phyloP scores from a whole-genome alignment of 2,113 vertebrate genomes.

The Agelaius phoeniceus region DNA sequence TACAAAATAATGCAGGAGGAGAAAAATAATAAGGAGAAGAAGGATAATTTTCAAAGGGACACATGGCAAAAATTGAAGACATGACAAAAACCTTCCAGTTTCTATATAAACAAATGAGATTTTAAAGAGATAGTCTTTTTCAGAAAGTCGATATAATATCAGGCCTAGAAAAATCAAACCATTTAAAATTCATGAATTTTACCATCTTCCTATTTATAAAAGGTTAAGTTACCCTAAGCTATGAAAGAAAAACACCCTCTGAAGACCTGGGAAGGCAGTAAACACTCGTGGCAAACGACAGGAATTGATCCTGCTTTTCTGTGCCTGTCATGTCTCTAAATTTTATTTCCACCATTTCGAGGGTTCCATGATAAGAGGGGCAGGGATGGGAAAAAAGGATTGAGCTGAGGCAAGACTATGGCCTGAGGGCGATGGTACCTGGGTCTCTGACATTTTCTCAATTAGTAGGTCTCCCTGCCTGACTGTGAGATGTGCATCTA shows the following conservation, averaged over 20 bases:
- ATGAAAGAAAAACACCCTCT: conserved; percentile 78
- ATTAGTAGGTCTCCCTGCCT: conserved; percentile 90
- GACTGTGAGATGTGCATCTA: conserved; percentile 84
- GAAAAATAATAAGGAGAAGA: not conserved
- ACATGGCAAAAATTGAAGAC: not conserved
- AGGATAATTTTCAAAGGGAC: not conserved
- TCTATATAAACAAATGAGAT: not conserved
- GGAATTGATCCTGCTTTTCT: conserved; percentile 82
- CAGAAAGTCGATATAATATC: not conserved
- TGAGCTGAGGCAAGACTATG: conserved; percentile 79
- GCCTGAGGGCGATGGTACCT: conserved; percentile 87
- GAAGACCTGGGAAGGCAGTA: conserved; percentile 77
- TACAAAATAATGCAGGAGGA: not conserved
- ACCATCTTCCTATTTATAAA: conserved; percentile 78
- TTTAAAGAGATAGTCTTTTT: not conserved
- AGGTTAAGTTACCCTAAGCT: conserved; percentile 83
- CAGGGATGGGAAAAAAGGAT: conserved; percentile 46
- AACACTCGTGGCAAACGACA: conserved; percentile 85
- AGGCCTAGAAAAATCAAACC: conserved; percentile 68
- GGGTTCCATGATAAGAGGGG: conserved; percentile 66
- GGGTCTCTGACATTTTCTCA: conserved; percentile 91
- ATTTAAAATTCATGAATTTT: conserved; percentile 81
- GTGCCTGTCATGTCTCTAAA: conserved; percentile 82
- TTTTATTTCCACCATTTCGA: conserved; percentile 82
- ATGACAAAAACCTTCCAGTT: not conserved